These are phyloP conservation scores for Steinernema feltiae DNA, from an alignment of 1,140 invertebrate species.

Conservation along the genomic window DNA sequence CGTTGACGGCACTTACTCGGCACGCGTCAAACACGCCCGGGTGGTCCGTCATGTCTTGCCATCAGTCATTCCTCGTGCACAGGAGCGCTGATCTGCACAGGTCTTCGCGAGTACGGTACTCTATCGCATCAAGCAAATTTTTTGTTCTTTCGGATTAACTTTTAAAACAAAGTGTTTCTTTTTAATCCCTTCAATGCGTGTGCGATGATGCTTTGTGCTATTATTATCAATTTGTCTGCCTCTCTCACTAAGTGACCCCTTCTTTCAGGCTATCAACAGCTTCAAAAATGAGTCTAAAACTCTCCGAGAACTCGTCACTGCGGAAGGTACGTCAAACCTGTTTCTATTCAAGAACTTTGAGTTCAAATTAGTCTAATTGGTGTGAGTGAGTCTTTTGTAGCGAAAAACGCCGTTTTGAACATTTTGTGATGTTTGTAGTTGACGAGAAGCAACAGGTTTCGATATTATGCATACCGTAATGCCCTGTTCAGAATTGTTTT, in stretches of 20 bases:
- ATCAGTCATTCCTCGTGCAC: neutral
- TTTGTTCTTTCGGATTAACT: too few species aligned
- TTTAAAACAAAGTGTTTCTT: too few species aligned
- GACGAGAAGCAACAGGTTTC: too few species aligned
- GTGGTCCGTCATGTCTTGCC: neutral
- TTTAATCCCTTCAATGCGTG: too few species aligned
- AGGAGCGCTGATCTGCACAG: neutral
- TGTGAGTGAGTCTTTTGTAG: too few species aligned
- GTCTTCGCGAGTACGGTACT: neutral
- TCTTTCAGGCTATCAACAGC: neutral
- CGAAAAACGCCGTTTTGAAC: neutral
- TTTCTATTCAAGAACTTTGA: neutral
- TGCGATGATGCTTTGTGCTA: too few species aligned
- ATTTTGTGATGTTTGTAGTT: too few species aligned
- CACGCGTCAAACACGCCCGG: slow-evolving; percentile 11
- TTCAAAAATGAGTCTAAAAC: neutral
- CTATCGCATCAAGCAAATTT: neutral
- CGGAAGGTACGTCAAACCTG: neutral
- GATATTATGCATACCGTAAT: too few species aligned
- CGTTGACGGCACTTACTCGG: slow-evolving; percentile 11
- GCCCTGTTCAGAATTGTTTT: too few species aligned
- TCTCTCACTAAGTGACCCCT: neutral
- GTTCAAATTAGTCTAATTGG: neutral
- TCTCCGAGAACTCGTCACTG: neutral
- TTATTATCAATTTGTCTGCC: neutral